Conservation (phyloP, 2,888 invertebrate species). For the Alentia gelatinosa region DNA sequence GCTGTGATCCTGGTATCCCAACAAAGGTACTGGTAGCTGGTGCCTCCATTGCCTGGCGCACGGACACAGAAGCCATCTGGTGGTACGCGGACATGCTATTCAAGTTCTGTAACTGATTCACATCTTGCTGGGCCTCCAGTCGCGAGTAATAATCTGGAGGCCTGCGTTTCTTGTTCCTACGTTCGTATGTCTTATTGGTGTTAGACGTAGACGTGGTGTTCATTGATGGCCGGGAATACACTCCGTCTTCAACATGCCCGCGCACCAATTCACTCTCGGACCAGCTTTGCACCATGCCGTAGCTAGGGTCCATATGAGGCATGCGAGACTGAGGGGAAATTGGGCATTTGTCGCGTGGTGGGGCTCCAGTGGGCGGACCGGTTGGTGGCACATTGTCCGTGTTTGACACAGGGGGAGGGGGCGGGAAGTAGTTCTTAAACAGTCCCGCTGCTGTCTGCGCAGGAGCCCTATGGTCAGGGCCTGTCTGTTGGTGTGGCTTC, state of each 20-base stretch:
- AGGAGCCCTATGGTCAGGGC: neutral
- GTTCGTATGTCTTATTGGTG: conserved; percentile 46
- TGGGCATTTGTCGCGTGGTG: neutral
- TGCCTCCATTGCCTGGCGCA: conserved; percentile 8
- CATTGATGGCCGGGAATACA: neutral
- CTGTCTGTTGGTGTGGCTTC: neutral
- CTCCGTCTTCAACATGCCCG: conserved; percentile 20
- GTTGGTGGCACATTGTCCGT: neutral
- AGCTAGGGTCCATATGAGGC: neutral
- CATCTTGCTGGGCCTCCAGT: neutral
- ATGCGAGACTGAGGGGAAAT: neutral
- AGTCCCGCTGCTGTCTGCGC: neutral
- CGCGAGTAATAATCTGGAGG: conserved; percentile 59
- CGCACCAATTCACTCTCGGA: conserved; percentile 27
- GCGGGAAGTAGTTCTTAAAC: conserved; percentile 43
- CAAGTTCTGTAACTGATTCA: neutral
- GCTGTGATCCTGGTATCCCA: neutral
- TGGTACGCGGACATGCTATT: neutral
- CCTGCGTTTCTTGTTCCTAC: conserved; percentile 61
- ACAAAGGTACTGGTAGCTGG: neutral
- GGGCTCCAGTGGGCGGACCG: neutral
- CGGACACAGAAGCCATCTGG: neutral
- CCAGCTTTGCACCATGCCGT: conserved; percentile 1
- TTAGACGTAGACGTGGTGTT: neutral
- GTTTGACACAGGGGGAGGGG: neutral